Percentiles rank a stretch among this genome's conserved stretches.
phyloP scores from a whole-genome alignment of 2,113 vertebrate genomes.

The Tragelaphus imberbis region DNA sequence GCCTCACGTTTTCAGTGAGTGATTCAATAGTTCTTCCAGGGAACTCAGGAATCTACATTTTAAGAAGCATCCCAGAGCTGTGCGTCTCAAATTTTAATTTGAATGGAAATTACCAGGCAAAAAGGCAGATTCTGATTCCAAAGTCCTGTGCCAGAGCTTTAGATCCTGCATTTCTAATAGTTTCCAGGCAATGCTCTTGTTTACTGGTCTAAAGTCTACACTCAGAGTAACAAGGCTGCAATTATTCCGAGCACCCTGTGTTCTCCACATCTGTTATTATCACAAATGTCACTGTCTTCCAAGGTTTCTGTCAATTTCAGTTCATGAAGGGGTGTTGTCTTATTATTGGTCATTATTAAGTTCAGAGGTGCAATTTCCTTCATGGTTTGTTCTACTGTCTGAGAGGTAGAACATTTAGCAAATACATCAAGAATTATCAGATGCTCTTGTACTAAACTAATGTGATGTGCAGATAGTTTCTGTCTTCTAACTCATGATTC shows the following conservation, averaged over 20 bases:
- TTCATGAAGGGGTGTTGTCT: background rate
- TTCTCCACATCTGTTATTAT: background rate
- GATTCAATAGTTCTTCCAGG: background rate
- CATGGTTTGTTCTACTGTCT: background rate
- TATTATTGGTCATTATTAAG: slow-evolving; percentile 16
- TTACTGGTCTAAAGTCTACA: background rate
- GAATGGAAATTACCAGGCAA: background rate
- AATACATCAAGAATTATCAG: background rate
- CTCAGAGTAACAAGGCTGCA: background rate
- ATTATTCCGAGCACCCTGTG: background rate
- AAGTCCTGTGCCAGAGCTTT: background rate
- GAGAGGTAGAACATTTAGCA: background rate
- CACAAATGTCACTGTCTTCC: background rate
- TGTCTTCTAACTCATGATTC: background rate
- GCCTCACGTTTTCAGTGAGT: background rate
- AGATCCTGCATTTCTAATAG: background rate
- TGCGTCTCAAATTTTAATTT: background rate
- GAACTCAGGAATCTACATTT: background rate
- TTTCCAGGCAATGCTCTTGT: background rate
- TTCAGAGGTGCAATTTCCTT: background rate
- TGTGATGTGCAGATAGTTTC: background rate
- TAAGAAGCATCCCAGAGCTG: background rate
- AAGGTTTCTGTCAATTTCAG: slow-evolving; percentile 2
- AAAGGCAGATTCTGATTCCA: background rate
- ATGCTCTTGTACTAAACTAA: background rate